Evolutionary conservation across 2,888 invertebrate species (phyloP), one percentile per base, ranked within the genome.

Genomic region (Stenichneumon culpator): DNA sequence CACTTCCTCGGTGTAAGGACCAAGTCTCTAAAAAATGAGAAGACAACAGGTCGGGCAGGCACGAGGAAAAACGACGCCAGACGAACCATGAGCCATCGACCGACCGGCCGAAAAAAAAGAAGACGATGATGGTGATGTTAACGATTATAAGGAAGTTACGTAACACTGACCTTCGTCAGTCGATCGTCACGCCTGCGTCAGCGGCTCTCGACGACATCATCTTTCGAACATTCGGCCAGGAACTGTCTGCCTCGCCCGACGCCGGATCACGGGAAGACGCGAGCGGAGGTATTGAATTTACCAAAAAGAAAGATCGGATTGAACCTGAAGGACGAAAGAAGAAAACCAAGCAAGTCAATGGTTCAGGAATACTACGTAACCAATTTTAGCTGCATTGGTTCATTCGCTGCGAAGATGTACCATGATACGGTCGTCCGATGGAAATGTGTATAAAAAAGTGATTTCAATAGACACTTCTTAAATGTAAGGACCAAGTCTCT

Each of bases 131-230:
- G 9, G 14, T n/a, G 32, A 19, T 84, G 47, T 3, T 44, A 73
- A 70, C 73, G 78, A 86, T 82, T 74, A 86, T 82, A 70, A 75
- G 88, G 87, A 87, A 87, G 88, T 92, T 92, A 92, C 89, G 87
- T 91, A 92, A 92, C 92, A 92, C 92, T 92, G 92, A 92, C 92
- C 92, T 92, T 92, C 90, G 87, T 90, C 86, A 83, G 87, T 89
- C 84, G 83, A 86, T 90, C 91, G 91, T 91, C 91, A 89, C 86
- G 80, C 81, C 84, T 87, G 87, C 87, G 90, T 91, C 91, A 90
- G 88, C 88, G 82, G 83, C 79, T 69, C 84, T 72, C 65, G 81
- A 82, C 86, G 85, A 74, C 80, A 68, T 75, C 54, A 16, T 72
- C 70, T 81, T 77, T 74, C 81, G 81, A 82, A 84, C 84, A 86